These are phyloP conservation scores for Crambe crambe DNA, from an alignment of 37 sponge, comb jelly and placozoan species.

Conservation along the genomic window DNA sequence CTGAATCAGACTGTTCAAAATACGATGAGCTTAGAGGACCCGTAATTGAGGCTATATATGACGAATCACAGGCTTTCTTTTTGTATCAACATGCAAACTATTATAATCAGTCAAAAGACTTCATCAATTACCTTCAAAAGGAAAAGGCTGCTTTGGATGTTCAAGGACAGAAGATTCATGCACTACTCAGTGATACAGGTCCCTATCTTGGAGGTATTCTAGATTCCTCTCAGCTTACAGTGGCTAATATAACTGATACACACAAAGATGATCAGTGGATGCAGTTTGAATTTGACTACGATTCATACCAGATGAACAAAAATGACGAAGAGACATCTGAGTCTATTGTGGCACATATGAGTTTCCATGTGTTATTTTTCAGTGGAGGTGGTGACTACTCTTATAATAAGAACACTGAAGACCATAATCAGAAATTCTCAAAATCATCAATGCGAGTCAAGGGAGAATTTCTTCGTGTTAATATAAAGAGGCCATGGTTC, in stretches of 20 bases:
- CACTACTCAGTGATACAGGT: neutral
- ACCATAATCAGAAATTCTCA: neutral
- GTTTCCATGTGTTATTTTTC: slow-evolving; percentile 7
- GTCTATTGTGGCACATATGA: neutral
- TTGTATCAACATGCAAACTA: slow-evolving; percentile 1
- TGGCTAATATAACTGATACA: slow-evolving; percentile 3
- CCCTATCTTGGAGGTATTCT: slow-evolving; percentile 15
- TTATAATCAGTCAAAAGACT: neutral
- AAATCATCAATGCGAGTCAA: slow-evolving; percentile 2
- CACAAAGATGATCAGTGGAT: slow-evolving; percentile 47
- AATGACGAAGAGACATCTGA: neutral
- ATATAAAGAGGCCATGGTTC: slow-evolving; percentile 64
- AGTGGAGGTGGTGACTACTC: neutral
- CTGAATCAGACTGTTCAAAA: neutral
- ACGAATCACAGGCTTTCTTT: neutral
- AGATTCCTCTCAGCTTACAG: slow-evolving; percentile 17
- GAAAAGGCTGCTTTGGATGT: neutral
- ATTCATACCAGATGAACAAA: neutral
- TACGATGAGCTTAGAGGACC: neutral
- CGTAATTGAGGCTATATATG: neutral
- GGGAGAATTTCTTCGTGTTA: slow-evolving; percentile 58
- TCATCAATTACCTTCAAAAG: neutral
- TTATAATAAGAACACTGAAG: neutral
- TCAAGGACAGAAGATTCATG: neutral
- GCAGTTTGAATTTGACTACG: slow-evolving; percentile 39